Evolutionary conservation across 2,113 vertebrate genomes (phyloP), one percentile per base, ranked within the genome.

Genomic region (Podarcis muralis): DNA sequence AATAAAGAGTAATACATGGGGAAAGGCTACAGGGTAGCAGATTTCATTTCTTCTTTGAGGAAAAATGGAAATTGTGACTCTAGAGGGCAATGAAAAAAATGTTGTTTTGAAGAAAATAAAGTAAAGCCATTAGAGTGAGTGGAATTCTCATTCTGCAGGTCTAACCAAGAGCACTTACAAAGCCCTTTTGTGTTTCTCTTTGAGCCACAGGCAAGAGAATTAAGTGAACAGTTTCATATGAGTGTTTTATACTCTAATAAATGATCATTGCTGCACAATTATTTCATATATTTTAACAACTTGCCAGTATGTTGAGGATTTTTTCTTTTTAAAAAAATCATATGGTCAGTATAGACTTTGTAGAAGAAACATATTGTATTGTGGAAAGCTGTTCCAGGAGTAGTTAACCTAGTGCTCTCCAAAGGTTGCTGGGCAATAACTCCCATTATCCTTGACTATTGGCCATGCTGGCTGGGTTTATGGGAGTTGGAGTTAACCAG

Each of bases 1-100:
- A 81, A 87, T 87, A 87, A 87, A 87, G 84, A 82, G 80, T 82
- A 87, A 74, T 87, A 87, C 69, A 87, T 20, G 32, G 20, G 35
- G 25, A 87, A 65, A 74, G 68, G 79, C 79, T n/a, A 74, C 35
- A 74, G 68, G 53, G 69, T 75, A 82, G n/a, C 79, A 81, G 68
- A 81, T 87, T 81, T 81, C 79, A 87, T 87, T 87, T 74, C 69
- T 81, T 87, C 86, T 82, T 87, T 25, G 79, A 74, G 25, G 25
- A 81, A 68, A 74, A 87, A 87, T 87, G 69, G 79, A 87, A 87
- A 81, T 75, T 43, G 57, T 87, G 79, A 20, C 35, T 87, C 69
- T 74, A 43, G 32, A 87, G 80, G 69, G 53, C 79, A 71, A 82
- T 82, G 79, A 62, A 81, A 87, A 87, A 74, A 4, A 65, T 74